phyloP scores from a whole-genome alignment of 2,113 vertebrate species.

The Zosterops lateralis region DNA sequence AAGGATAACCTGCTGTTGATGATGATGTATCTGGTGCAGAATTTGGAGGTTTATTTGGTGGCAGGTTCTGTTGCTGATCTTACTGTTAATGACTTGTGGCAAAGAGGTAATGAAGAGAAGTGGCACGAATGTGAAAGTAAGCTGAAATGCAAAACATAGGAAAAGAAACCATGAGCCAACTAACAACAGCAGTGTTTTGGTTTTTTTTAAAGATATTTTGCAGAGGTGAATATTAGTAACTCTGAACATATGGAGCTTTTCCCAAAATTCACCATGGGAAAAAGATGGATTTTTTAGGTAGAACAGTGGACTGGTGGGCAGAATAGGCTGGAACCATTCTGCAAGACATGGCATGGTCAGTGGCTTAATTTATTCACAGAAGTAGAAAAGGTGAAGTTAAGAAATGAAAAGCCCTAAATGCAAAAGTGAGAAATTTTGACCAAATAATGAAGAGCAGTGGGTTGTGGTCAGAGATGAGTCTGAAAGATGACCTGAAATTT shows the following conservation, averaged over 20 bases:
- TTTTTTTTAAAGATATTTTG: background rate
- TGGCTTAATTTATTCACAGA: background rate
- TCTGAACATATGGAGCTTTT: background rate
- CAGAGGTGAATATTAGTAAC: background rate
- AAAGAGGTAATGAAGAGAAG: background rate
- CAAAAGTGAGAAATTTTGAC: background rate
- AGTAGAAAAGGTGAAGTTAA: background rate
- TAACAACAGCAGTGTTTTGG: background rate
- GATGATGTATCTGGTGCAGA: background rate
- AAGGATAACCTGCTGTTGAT: constrained; percentile 33
- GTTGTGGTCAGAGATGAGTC: background rate
- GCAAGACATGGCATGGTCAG: background rate
- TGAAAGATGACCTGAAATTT: background rate
- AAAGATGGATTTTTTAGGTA: background rate
- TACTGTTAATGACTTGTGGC: background rate
- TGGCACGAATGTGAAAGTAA: background rate
- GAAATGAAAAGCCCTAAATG: background rate
- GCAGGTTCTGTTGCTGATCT: background rate
- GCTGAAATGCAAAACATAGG: background rate
- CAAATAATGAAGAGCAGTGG: background rate
- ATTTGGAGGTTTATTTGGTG: constrained; percentile 1
- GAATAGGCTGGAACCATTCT: background rate
- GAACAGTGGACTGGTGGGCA: background rate
- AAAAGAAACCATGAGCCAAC: background rate
- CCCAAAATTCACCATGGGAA: background rate